Evolutionary conservation across 1,140 invertebrate genomes (phyloP).

Genomic region (Drosophila lowei): DNA sequence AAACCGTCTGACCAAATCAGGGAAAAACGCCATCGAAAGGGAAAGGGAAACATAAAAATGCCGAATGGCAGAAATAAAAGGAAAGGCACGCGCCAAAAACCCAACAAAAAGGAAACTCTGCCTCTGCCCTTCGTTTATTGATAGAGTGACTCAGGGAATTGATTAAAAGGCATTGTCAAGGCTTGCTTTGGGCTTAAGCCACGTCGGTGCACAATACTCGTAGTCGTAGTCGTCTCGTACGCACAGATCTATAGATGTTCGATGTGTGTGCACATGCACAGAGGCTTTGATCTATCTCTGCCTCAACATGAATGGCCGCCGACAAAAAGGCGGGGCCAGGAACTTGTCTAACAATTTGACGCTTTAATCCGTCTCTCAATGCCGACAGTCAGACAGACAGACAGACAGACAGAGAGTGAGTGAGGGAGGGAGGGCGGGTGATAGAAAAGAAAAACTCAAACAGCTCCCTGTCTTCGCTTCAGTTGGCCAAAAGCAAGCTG

Average conservation of each 20-base stretch:
- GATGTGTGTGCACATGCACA: slow-evolving; percentile 26
- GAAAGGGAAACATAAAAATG: slow-evolving; percentile 18
- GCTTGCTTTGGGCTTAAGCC: slow-evolving; percentile 44
- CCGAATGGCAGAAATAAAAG: slow-evolving; percentile 37
- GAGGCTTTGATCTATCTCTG: slow-evolving; percentile 67
- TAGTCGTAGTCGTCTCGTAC: slow-evolving; percentile 3
- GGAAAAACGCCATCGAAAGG: slow-evolving; percentile 25
- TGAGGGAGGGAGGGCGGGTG: too few species aligned
- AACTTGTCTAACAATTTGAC: slow-evolving; percentile 70
- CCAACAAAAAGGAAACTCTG: slow-evolving; percentile 50
- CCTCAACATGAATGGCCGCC: slow-evolving; percentile 9
- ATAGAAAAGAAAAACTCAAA: slow-evolving; percentile 29
- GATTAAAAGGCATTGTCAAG: slow-evolving; percentile 74
- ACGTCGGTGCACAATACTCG: slow-evolving; percentile 49
- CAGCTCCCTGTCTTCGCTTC: slow-evolving; percentile 42
- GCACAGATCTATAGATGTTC: slow-evolving; percentile 1
- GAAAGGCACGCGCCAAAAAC: slow-evolving; percentile 53
- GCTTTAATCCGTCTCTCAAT: slow-evolving; percentile 64
- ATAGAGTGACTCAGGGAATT: slow-evolving; percentile 66
- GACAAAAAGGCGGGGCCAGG: slow-evolving; percentile 12
- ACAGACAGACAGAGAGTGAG: too few species aligned
- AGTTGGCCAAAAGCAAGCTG: slow-evolving; percentile 51
- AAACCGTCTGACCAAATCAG: slow-evolving; percentile 17
- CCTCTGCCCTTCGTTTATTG: slow-evolving; percentile 47
- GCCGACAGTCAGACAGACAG: slow-evolving; percentile 8